A percentile compares a stretch with the other conserved stretches of the same genome.
Conservation (phyloP, 2,888 invertebrate genomes). For the Acrobasis suavella region DNA sequence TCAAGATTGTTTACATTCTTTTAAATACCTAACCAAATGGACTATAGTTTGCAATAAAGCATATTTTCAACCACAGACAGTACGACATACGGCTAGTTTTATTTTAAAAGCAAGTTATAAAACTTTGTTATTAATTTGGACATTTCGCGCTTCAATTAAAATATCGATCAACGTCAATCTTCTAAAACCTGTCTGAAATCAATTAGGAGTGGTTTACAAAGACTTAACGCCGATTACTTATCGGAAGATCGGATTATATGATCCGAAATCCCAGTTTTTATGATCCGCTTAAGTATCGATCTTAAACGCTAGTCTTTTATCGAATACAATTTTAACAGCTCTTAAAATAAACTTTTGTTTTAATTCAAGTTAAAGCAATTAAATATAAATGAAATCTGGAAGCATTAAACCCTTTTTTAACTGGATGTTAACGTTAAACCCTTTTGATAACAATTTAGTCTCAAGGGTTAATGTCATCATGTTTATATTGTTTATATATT, state of each 20-base stretch:
- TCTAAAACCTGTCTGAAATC: constrained; percentile 20
- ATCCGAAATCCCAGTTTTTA: constrained; percentile 41
- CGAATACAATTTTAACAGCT: neutral
- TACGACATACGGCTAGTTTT: neutral
- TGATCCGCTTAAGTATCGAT: constrained; percentile 45
- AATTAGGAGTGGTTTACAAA: constrained; percentile 35
- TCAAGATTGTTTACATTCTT: too few relatives aligned
- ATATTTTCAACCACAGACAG: neutral
- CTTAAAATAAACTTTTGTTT: neutral
- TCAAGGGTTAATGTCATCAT: too few relatives aligned
- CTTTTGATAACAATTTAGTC: too few relatives aligned
- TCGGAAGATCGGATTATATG: constrained; percentile 39
- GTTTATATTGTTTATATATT: too few relatives aligned
- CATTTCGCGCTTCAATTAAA: constrained; percentile 21
- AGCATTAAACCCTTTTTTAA: too few relatives aligned
- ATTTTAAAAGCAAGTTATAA: neutral
- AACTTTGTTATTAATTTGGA: constrained; percentile 13
- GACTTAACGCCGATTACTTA: constrained; percentile 41
- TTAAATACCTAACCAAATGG: too few relatives aligned
- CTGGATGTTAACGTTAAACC: too few relatives aligned
- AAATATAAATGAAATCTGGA: neutral
- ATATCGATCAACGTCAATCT: constrained; percentile 22
- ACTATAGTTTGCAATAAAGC: too few relatives aligned
- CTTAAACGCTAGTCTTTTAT: constrained; percentile 25
- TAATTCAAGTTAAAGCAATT: neutral